phyloP scores from a whole-genome alignment of 2,113 vertebrate species.

The Myiozetetes cayanensis region DNA sequence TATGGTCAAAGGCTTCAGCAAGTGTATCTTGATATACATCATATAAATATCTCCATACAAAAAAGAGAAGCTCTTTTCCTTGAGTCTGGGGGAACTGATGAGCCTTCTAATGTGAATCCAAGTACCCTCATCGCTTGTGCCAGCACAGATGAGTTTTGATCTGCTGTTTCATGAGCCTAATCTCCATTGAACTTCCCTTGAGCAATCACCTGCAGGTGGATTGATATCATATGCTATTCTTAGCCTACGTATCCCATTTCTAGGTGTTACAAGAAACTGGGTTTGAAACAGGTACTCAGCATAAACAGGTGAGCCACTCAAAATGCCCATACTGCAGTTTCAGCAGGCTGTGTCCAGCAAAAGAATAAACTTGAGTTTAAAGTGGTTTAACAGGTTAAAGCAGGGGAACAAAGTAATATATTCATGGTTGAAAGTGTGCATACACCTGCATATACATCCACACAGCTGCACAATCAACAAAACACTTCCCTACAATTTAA shows the following conservation, averaged over 20 bases:
- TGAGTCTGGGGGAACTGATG: background rate
- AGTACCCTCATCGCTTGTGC: accelerated
- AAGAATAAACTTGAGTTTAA: slow-evolving; percentile 5
- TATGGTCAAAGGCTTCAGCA: background rate
- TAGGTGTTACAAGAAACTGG: background rate
- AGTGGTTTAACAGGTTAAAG: slow-evolving; percentile 21
- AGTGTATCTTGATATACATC: accelerated
- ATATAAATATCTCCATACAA: background rate
- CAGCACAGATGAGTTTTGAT: background rate
- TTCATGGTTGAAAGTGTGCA: background rate
- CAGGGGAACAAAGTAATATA: slow-evolving; percentile 17
- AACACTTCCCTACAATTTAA: background rate
- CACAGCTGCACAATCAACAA: slow-evolving; percentile 22
- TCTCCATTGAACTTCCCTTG: background rate
- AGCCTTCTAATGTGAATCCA: background rate
- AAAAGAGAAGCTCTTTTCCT: background rate
- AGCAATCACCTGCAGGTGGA: background rate
- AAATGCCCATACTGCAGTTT: background rate
- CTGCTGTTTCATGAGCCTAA: background rate
- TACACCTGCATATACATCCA: slow-evolving; percentile 15
- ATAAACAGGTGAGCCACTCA: accelerated
- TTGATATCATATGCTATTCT: background rate
- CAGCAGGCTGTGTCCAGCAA: background rate
- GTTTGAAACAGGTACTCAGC: background rate
- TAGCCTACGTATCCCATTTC: background rate